phyloP scores from a whole-genome alignment of 2,888 invertebrate species.

The Mycogona germanica region DNA sequence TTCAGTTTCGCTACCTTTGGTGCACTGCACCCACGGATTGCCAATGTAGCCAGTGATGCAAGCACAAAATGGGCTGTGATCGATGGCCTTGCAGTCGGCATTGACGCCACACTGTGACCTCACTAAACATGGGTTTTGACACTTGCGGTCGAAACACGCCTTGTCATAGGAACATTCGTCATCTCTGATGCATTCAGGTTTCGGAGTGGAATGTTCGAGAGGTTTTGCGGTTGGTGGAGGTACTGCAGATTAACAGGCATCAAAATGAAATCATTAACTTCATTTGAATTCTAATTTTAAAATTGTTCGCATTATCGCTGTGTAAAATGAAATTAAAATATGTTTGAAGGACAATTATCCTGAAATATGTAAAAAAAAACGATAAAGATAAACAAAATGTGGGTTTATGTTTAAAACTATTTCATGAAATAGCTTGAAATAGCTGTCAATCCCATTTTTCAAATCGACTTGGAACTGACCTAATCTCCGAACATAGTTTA shows the following conservation, averaged over 20 bases:
- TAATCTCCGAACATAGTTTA: too few species aligned
- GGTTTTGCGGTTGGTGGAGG: slow-evolving; percentile 12
- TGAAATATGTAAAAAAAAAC: too few species aligned
- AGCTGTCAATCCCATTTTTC: too few species aligned
- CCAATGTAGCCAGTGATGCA: slow-evolving; percentile 14
- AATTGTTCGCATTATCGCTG: too few species aligned
- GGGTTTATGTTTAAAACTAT: too few species aligned
- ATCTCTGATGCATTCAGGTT: slow-evolving; percentile 61
- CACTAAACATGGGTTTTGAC: slow-evolving; percentile 48
- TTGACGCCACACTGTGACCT: slow-evolving; percentile 69
- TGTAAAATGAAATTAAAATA: too few species aligned
- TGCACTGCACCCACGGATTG: slow-evolving; percentile 17
- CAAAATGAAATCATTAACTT: too few species aligned
- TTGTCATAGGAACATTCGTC: slow-evolving; percentile 74
- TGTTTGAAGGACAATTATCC: too few species aligned
- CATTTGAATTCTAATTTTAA: too few species aligned
- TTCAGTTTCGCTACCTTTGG: neutral
- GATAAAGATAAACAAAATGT: too few species aligned
- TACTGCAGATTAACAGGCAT: slow-evolving; percentile 1
- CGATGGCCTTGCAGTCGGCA: slow-evolving; percentile 58
- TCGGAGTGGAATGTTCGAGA: neutral
- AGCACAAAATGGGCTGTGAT: slow-evolving; percentile 30
- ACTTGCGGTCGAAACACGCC: slow-evolving; percentile 60
- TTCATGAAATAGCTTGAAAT: too few species aligned
- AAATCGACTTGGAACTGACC: too few species aligned